Percentiles rank a stretch among this genome's conserved stretches.
Conservation (phyloP, 2,113 vertebrate species). For the Acrocephalus arundinaceus region DNA sequence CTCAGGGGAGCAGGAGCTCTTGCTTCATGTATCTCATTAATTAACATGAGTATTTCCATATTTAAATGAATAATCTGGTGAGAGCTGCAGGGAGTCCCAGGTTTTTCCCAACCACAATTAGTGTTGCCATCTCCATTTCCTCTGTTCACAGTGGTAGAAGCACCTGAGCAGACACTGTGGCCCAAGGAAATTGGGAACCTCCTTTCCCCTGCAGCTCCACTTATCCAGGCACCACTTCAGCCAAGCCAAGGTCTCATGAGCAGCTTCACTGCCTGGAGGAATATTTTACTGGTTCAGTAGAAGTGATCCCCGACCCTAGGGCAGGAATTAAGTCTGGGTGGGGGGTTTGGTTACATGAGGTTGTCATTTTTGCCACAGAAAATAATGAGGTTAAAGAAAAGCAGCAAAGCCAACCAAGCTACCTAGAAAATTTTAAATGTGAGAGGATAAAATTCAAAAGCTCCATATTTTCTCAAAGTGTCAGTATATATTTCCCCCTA, state of each 20-base stretch:
- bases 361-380: background rate
- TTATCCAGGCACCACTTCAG: background rate
- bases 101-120: background rate
- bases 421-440: background rate
- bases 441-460: background rate
- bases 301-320: background rate
- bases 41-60: background rate
- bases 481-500: background rate
- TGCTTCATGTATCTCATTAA: background rate
- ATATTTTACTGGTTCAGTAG: background rate
- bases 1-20: background rate
- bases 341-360: background rate
- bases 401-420: background rate
- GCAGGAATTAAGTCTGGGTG: background rate
- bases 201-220: background rate
- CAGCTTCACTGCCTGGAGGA: background rate
- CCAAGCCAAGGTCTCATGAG: background rate
- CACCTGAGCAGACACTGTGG: rapidly evolving
- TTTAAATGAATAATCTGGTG: background rate
- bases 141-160: background rate
- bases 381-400: background rate
- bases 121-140: background rate
- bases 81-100: background rate
- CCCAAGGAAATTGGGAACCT: background rate
- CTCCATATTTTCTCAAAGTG: background rate